A percentile compares a stretch with the other conserved stretches of the same genome.
Evolutionary conservation across 2,797 vertebrate genomes (phyloP).

Genomic region (Pachyuromys duprasi): DNA sequence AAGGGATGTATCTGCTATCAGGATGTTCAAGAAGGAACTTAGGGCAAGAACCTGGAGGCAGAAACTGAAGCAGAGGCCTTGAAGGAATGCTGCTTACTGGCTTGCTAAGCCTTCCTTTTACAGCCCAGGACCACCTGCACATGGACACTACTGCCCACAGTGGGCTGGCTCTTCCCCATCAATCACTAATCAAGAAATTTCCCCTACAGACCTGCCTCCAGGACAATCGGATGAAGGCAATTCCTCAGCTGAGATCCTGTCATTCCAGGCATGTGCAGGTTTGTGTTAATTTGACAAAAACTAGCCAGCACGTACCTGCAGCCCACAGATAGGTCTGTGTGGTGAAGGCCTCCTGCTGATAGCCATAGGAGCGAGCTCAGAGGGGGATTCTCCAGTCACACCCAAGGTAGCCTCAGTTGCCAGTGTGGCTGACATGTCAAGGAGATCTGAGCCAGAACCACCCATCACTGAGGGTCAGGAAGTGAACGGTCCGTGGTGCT

Average conservation of each 20-base stretch:
- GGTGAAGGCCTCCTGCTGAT: fast-evolving
- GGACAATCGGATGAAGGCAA: not conserved
- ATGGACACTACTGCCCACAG: not conserved
- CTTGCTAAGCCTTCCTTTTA: not conserved
- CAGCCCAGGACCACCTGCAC: not conserved
- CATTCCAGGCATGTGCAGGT: not conserved
- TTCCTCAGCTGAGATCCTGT: not conserved
- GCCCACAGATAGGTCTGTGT: fast-evolving
- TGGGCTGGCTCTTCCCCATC: not conserved
- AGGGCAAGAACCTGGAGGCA: not conserved
- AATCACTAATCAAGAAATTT: not conserved
- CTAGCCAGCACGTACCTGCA: not conserved
- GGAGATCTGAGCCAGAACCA: fast-evolving
- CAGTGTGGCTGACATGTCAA: fast-evolving
- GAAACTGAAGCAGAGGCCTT: not conserved
- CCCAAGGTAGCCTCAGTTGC: not conserved
- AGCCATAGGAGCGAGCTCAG: fast-evolving
- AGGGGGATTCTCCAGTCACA: not conserved
- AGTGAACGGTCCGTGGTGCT: fast-evolving
- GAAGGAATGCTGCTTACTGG: not conserved
- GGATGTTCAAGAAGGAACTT: not conserved
- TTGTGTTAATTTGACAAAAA: not conserved
- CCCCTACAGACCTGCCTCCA: not conserved
- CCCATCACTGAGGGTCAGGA: not conserved
- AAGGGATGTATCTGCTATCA: not conserved